Evolutionary conservation across 2,888 invertebrate genomes (phyloP), one percentile per base, ranked within the genome.

Genomic region (Melangyna quadrimaculata): DNA sequence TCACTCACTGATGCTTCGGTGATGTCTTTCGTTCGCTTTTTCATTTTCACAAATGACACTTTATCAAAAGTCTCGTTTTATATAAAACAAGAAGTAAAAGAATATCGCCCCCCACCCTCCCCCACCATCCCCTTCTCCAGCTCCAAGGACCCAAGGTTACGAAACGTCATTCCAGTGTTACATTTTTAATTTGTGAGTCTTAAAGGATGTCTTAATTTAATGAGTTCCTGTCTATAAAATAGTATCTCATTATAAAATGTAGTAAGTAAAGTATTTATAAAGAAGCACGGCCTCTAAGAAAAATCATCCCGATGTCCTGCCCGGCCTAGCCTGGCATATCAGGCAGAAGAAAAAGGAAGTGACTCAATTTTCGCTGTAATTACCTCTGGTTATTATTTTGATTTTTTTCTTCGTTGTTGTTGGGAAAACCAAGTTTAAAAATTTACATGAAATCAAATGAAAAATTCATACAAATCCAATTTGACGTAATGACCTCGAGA

Each of bases 391-490:
- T 45, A 70, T 70, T 70, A 70, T 65, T 75, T 67, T 29, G 51
- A 45, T 57, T 45, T 67, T 67, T 67, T 67, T 67, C 48, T 29
- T 35, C 8, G 45, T 43, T 45, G 43, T 43, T 65, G 27, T 43
- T 43, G 14, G 24, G 12, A 51, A 75, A 70, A 65, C 61, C 61
- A 61, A 51, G 63, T 35, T 71, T 22, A 59, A 82, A 82, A 72
- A 82, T 82, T 67, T 35, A 78, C 67, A 43, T 72, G 37, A 81
- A 86, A 86, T 63, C 86, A 43, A 72, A 78, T 86, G 55, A 81
- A 77, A 73, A 81, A 86, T 86, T 86, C 81, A 80, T 77, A 69
- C 75, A 84, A 71, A 67, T 80, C 80, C 71, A 84, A 84, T 84
- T 84, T 75, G 67, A 80, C 29, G 75, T 75, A 61, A 84, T 73